A percentile compares a stretch with the other conserved stretches of the same genome.
Conservation (phyloP, 1,140 invertebrate species). For the Zaprionus ornatus region DNA sequence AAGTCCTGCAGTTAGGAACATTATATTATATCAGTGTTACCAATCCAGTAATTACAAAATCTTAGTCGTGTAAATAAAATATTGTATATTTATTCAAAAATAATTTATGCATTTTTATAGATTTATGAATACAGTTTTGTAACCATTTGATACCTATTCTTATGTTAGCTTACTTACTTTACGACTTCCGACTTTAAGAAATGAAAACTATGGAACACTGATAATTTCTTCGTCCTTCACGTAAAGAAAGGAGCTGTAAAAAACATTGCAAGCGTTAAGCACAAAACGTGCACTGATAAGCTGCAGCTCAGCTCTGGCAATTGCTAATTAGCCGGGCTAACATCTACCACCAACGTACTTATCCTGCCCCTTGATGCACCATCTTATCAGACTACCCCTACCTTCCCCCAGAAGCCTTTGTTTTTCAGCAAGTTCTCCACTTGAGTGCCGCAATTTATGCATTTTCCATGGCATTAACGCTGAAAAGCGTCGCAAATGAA, state of each 20-base stretch:
- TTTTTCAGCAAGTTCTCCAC: slow-evolving; percentile 59
- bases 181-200: not conserved
- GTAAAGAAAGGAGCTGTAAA: not conserved
- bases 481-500: slow-evolving; percentile 78
- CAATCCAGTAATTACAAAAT: too few species aligned
- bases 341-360: not conserved
- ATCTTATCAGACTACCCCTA: not conserved
- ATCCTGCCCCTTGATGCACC: not conserved
- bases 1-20: too few species aligned
- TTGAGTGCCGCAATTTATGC: slow-evolving; percentile 76
- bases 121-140: too few species aligned
- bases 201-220: not conserved
- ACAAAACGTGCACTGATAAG: slow-evolving; percentile 42
- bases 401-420: slow-evolving; percentile 37
- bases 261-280: slow-evolving; percentile 11
- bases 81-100: too few species aligned
- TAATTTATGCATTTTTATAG: too few species aligned
- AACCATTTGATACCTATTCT: too few species aligned
- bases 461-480: slow-evolving; percentile 78
- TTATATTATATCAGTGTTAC: too few species aligned
- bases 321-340: slow-evolving; percentile 45
- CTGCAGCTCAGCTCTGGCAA: slow-evolving; percentile 44
- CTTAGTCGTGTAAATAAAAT: too few species aligned
- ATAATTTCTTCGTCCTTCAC: not conserved
- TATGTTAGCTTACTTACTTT: not conserved